Percentiles rank a stretch among this genome's conserved stretches.
Conservation (phyloP, 2,797 vertebrate species). For the Chromobotia macracanthus region DNA sequence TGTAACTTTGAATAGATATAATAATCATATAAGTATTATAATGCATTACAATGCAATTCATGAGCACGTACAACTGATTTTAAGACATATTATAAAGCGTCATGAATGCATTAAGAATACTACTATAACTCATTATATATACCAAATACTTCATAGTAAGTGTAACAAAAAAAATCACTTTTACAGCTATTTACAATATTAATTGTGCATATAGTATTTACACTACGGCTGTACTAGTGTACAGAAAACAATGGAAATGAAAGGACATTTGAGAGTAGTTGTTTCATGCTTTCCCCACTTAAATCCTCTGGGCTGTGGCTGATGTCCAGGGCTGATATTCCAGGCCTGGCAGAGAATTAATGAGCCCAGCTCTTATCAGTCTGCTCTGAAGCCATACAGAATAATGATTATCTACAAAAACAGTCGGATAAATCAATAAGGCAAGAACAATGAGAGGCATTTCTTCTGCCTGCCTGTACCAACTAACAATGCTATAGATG, state of each 20-base stretch:
- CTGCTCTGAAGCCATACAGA: conserved; percentile 62
- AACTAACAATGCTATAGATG: conserved; percentile 47
- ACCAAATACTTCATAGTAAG: not conserved
- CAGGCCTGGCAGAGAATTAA: conserved; percentile 63
- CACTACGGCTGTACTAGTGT: not conserved
- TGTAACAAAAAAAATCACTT: not conserved
- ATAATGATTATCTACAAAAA: conserved; percentile 69
- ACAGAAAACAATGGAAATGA: not conserved
- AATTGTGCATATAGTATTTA: too few relatives aligned
- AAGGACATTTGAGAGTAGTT: not conserved
- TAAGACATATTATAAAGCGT: not conserved
- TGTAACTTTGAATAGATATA: not conserved
- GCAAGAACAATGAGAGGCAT: not conserved
- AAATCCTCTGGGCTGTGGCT: conserved; percentile 4
- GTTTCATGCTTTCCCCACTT: not conserved
- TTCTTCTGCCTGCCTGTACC: conserved; percentile 6
- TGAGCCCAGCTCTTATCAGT: conserved; percentile 66
- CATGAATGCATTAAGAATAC: too few relatives aligned
- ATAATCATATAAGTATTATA: not conserved
- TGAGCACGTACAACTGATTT: not conserved
- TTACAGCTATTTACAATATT: not conserved
- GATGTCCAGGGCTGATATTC: conserved; percentile 37
- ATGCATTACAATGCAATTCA: not conserved
- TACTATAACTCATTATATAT: not conserved
- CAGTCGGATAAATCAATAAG: conserved; percentile 65